Evolutionary conservation across 2,113 vertebrate genomes (phyloP).

Genomic region (Axis porcinus): DNA sequence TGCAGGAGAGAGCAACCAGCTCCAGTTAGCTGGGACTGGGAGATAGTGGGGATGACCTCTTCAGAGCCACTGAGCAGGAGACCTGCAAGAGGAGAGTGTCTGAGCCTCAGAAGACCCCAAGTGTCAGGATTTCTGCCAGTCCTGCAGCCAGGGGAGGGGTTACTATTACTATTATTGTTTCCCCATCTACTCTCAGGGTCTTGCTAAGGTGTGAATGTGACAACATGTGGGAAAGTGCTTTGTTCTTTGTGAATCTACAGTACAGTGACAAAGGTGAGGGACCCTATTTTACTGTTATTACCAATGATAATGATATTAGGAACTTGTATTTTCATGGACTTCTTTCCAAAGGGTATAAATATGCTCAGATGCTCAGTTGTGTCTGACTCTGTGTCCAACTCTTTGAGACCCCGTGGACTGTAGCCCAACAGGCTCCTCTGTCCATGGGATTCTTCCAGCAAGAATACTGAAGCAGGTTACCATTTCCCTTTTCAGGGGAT

Average conservation of each 20-base stretch:
- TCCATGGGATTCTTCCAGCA: not conserved
- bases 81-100: not conserved
- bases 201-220: not conserved
- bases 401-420: not conserved
- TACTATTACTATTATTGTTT: not conserved
- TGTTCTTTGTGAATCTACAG: not conserved
- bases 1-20: rapidly evolving
- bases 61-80: rapidly evolving
- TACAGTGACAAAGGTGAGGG: not conserved
- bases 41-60: not conserved
- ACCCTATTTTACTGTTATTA: not conserved
- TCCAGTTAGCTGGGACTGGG: not conserved
- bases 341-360: not conserved
- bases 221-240: rapidly evolving
- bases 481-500: not conserved
- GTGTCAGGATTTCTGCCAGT: not conserved
- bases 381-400: not conserved
- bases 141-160: rapidly evolving
- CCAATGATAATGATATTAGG: not conserved
- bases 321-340: not conserved
- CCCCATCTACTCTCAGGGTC: not conserved
- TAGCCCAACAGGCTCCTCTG: not conserved
- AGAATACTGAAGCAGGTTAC: not conserved
- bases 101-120: not conserved
- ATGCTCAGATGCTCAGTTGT: not conserved